Evolutionary conservation across 1,140 invertebrate species (phyloP).

Genomic region (Vanessa tameamea): DNA sequence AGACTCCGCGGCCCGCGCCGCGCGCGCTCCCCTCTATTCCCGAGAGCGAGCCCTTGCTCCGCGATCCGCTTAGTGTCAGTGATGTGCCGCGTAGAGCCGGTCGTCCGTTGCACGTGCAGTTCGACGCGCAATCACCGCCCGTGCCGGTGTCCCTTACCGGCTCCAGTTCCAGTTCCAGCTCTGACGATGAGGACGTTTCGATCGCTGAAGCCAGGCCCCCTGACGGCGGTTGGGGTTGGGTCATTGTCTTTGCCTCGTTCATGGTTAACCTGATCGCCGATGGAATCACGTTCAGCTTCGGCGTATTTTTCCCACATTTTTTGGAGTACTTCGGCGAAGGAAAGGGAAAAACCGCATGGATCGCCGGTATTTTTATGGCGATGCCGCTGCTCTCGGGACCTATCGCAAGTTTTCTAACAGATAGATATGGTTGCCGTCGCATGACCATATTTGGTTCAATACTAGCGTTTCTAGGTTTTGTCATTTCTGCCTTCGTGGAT

Average conservation of each 20-base stretch:
- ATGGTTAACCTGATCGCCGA: conserved; percentile 95
- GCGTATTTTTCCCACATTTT: conserved; percentile 91
- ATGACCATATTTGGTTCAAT: conserved; percentile 91
- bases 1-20: conserved; percentile 64
- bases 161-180: conserved; percentile 71
- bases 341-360: conserved; percentile 94
- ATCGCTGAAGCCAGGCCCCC: conserved; percentile 85
- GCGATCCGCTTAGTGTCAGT: conserved; percentile 46
- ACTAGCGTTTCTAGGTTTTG: conserved; percentile 89
- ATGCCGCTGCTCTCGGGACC: conserved; percentile 94
- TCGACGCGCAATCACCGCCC: conserved; percentile 75
- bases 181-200: conserved; percentile 83
- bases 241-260: conserved; percentile 92
- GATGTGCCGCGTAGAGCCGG: conserved; percentile 56
- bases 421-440: conserved; percentile 90
- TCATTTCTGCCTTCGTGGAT: conserved; percentile 88
- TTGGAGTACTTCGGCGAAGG: conserved; percentile 89
- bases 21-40: conserved; percentile 66
- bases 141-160: conserved; percentile 72
- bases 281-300: conserved; percentile 93
- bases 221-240: conserved; percentile 90
- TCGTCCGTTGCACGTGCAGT: conserved; percentile 82
- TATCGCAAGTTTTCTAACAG: conserved; percentile 92
- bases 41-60: conserved; percentile 68
- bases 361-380: conserved; percentile 93